phyloP scores from a whole-genome alignment of 2,888 invertebrate genomes.

The Drosophila incognita region DNA sequence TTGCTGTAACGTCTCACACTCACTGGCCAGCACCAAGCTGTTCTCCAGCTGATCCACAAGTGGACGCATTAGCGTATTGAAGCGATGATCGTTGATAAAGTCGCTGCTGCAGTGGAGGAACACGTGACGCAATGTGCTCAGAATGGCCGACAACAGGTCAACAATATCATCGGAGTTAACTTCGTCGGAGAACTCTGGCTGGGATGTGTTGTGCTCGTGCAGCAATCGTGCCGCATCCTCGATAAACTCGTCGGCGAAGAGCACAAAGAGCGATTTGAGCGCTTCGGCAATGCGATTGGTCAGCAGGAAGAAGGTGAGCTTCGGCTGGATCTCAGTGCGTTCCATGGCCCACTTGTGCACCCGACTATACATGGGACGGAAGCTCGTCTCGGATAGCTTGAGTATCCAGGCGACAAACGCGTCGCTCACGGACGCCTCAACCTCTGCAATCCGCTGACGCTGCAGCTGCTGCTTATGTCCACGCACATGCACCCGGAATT shows the following conservation, averaged over 20 bases:
- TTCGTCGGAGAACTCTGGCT: constrained; percentile 84
- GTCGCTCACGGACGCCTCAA: constrained; percentile 91
- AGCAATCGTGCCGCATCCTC: constrained; percentile 92
- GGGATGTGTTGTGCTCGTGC: constrained; percentile 89
- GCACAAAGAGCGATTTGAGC: constrained; percentile 93
- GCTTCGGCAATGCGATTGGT: constrained; percentile 92
- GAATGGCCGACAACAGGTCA: constrained; percentile 87
- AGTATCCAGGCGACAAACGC: constrained; percentile 92
- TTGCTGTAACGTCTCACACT: constrained; percentile 86
- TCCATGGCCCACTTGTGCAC: constrained; percentile 94
- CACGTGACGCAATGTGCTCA: constrained; percentile 91
- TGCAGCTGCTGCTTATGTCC: constrained; percentile 74
- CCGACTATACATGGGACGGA: constrained; percentile 94
- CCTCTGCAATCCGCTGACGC: constrained; percentile 86
- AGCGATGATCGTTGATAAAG: constrained; percentile 93
- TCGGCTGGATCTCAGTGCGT: constrained; percentile 84
- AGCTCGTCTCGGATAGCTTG: constrained; percentile 94
- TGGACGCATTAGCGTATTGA: constrained; percentile 93
- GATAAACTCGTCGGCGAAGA: constrained; percentile 95
- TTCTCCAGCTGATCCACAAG: constrained; percentile 96
- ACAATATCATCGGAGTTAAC: constrained; percentile 82
- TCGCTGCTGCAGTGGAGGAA: constrained; percentile 93
- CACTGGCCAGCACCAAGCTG: constrained; percentile 86
- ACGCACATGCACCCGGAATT: constrained; percentile 88
- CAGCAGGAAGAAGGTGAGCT: constrained; percentile 90